Base-by-base conservation (phyloP, 1,140 invertebrate genomes). In the Bombus soroeensis region DNA sequence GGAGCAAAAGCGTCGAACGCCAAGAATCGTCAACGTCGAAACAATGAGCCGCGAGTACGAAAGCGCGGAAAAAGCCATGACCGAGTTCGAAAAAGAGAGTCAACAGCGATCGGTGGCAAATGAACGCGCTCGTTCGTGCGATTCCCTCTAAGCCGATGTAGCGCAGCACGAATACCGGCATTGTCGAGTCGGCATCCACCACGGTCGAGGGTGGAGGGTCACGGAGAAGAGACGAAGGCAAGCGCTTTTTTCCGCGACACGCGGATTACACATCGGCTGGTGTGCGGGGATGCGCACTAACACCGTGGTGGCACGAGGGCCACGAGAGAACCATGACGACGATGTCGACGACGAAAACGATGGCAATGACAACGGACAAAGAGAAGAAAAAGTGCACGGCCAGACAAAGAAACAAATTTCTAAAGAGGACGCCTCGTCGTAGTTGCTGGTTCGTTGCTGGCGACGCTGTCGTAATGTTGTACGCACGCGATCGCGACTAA, bases 401-500 rank as follows among this genome's bases (percentile, higher is more conserved):
- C 86, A 88, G 59, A 92, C 91, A 93, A 93, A 92, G 86, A 84
- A 87, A 88, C 68, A 92, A 93, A 94, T 93, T 94, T 94, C 92
- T 94, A 94, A 94, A 93, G 93, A 89, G 87, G 78, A 89, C 89
- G 85, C 79, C 83, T 88, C 71, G 80, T 88, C 34, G 84, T 76
- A 39, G 68, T 73, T 25, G 80, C 39, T 41, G 80, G 37, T 41
- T 62, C 70, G 80, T 47, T 34, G 70, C 37, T 73, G 25, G 37
- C 80, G 53, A 28, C 70, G 37, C 22, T 41, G 86, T 70, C 32
- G 73, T 32, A 90, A 91, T 90, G 93, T 92, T 88, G 91, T 91
- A 88, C 87, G 43, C 73, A 77, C 81, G 78, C 76, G 73, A 81
- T 88, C 81, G 81, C 81, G 87, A 83, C 87, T 91, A 91, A 91